These are phyloP conservation scores for Labrus mixtus DNA, from an alignment of 2,113 vertebrate genomes.

Conservation along the genomic window DNA sequence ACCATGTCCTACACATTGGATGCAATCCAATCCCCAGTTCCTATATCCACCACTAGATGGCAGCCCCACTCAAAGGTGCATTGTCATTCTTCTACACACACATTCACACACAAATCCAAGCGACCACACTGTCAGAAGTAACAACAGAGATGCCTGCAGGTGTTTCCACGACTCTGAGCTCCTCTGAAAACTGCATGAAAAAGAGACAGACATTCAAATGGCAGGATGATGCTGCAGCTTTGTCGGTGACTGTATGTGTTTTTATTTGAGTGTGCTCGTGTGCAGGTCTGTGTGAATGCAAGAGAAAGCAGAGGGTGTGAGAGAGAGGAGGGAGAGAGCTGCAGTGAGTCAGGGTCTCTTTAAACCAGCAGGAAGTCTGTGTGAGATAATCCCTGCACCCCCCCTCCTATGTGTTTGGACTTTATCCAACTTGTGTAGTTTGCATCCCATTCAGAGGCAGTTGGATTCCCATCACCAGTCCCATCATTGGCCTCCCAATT, in stretches of 20 bases:
- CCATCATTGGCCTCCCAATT: slow-evolving; percentile 57
- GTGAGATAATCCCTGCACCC: slow-evolving; percentile 55
- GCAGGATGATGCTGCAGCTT: slow-evolving; percentile 38
- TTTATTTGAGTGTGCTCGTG: slow-evolving; percentile 19
- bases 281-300: slow-evolving; percentile 46
- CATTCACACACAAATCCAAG: slow-evolving; percentile 1
- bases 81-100: neutral
- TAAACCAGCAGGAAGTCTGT: slow-evolving; percentile 57
- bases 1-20: slow-evolving; percentile 3
- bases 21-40: neutral
- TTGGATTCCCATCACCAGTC: slow-evolving; percentile 44
- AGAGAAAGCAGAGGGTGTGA: slow-evolving; percentile 45
- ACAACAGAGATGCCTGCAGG: slow-evolving; percentile 62
- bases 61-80: slow-evolving; percentile 62
- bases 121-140: slow-evolving; percentile 37
- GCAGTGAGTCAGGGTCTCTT: slow-evolving; percentile 57
- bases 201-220: slow-evolving; percentile 55
- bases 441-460: slow-evolving; percentile 43
- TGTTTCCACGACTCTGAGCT: slow-evolving; percentile 58
- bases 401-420: slow-evolving; percentile 53
- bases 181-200: slow-evolving; percentile 65
- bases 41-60: slow-evolving; percentile 72
- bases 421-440: slow-evolving; percentile 49
- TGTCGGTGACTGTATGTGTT: slow-evolving; percentile 27
- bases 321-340: slow-evolving; percentile 48